Evolutionary conservation across 2,888 invertebrate species (phyloP), one percentile per base, ranked within the genome.

Genomic region (Camponotus fellah): DNA sequence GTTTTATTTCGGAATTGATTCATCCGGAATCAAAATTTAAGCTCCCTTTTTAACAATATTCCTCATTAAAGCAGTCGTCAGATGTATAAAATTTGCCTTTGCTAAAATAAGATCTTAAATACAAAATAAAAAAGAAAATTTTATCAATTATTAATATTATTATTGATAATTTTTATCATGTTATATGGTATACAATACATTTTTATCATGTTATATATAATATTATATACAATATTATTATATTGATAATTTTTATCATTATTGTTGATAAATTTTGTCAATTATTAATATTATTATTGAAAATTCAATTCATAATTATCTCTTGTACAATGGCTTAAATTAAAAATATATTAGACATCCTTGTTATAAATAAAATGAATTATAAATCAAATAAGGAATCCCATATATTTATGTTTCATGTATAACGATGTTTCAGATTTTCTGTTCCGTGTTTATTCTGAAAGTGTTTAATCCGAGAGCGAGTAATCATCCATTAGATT

Each of bases 401-500:
- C 60, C 2, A 43, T 9, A 34, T 58, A 37, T 62, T 60, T 62
- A n/a, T 43, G 9, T 0, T 43, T 0, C 1, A 32, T 43, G 32
- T 43, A 43, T 74, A 40, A 60, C n/a, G 26, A 75, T 32, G 58
- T 6, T 62, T 75, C 14, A 62, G 46, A 62, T 46, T 75, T 74
- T 40, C 32, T 21, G 43, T 37, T 32, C 12, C 32, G 40, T 6
- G 5, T 40, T 72, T 17, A 58, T 72, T 58, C n/a, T 62, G 34
- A 75, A 34, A 62, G 43, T 40, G 21, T 46, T 46, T 14, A 46
- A 9, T 62, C 3, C 34, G 46, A 75, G 21, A 62, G 43, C 40
- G 21, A 34, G 14, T 75, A 75, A 58, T 64, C 60, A 43, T 32
- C 43, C 74, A 26, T 75, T 75, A 75, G 62, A 58, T 34, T n/a